A percentile compares a stretch with the other conserved stretches of the same genome.
Conservation (phyloP, 2,797 vertebrate genomes). For the Phoxinus dragarum region DNA sequence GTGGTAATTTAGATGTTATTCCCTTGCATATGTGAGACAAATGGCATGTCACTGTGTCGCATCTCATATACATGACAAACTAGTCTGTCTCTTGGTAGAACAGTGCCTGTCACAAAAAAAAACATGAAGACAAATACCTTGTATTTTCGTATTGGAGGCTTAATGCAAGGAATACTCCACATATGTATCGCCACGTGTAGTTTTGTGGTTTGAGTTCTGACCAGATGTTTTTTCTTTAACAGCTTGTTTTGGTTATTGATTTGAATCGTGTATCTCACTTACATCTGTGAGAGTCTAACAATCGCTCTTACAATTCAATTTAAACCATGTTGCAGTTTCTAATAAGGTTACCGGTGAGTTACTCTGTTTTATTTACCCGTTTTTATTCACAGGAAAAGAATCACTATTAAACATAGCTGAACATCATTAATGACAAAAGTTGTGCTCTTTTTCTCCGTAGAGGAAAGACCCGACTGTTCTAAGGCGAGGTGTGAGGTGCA, state of each 20-base stretch:
- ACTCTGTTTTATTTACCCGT: not conserved
- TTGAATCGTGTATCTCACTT: not conserved
- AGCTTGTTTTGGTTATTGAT: not conserved
- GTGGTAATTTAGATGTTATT: not conserved
- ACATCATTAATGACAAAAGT: not conserved
- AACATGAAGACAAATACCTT: constrained; percentile 16
- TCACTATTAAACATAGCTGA: not conserved
- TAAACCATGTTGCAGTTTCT: not conserved
- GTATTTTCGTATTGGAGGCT: not conserved
- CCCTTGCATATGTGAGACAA: not conserved
- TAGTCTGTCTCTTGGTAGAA: not conserved
- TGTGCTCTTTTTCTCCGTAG: constrained; percentile 62
- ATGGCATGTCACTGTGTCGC: constrained; percentile 5
- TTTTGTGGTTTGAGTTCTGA: not conserved
- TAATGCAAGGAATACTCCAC: not conserved
- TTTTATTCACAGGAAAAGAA: not conserved
- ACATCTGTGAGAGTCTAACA: not conserved
- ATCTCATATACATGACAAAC: not conserved
- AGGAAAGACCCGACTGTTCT: constrained; percentile 90
- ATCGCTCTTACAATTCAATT: not conserved
- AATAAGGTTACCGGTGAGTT: not conserved
- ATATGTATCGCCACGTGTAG: constrained; percentile 2
- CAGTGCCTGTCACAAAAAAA: not conserved
- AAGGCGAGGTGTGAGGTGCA: constrained; percentile 90
- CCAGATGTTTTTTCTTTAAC: not conserved